Base-by-base conservation (phyloP, 2,888 invertebrate genomes). In the Diplolepis rosae region DNA sequence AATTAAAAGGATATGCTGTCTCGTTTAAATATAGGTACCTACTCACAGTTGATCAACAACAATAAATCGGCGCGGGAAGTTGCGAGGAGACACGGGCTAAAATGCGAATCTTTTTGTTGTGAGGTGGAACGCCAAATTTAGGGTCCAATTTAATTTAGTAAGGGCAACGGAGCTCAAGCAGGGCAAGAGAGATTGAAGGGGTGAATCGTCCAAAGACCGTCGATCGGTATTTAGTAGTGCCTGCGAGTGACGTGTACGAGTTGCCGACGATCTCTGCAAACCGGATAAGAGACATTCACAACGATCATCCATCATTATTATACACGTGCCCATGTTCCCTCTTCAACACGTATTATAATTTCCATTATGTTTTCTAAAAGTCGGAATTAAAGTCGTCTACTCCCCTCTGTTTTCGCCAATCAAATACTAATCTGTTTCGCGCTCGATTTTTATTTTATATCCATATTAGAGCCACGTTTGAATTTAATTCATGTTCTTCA, bases 101-200 rank as follows among this genome's bases (percentile, higher is more conserved):
- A 74, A 73, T 74, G 73, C 73, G 70, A 73, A 80, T 79, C 81
- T 81, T 82, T 82, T 81, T 83, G 76, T 80, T 66, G 66, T 68
- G 69, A 78, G 69, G 54, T 74, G 72, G 75, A 74, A 75, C 79
- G 79, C 71, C 78, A 82, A 84, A 83, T 82, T 85, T 84, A 82
- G 87, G 87, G 87, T 85, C 82, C 79, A 83, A 85, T 87, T 87
- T 86, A 87, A 87, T 87, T 86, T 85, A 86, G 87, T 86, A 80
- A 83, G 82, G 83, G 80, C 77, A 77, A 74, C 76, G 77, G 73
- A 69, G 70, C 65, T 50, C 61, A 72, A 73, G 70, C 67, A 56
- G 73, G 68, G 73, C 65, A 70, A 71, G 73, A 74, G 75, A 80
- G 77, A 72, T 70, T 74, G 77, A 77, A 80, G 81, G 77, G 79